phyloP scores from a whole-genome alignment of 2,797 vertebrate species.

The Avahi laniger region DNA sequence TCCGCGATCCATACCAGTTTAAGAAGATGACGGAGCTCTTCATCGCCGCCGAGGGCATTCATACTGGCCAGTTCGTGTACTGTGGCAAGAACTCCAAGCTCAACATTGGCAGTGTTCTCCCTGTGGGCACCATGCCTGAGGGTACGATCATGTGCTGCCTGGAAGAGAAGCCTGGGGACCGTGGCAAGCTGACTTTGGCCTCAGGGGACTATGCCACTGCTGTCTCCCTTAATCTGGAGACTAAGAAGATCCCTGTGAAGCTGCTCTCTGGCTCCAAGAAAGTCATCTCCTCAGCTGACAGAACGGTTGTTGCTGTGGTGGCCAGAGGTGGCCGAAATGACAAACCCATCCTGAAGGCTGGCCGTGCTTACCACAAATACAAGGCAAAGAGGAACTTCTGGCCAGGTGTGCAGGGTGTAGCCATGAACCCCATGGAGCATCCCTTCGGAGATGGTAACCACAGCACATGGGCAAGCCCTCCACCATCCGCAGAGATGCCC shows the following conservation, averaged over 20 bases:
- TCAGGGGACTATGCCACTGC: slow-evolving; percentile 98
- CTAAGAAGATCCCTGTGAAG: slow-evolving; percentile 97
- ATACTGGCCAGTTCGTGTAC: slow-evolving; percentile 98
- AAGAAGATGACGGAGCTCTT: slow-evolving; percentile 98
- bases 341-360: slow-evolving; percentile 99
- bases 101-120: slow-evolving; percentile 97
- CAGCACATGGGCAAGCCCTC: slow-evolving; percentile 99
- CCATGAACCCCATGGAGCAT: slow-evolving; percentile 99
- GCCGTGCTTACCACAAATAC: slow-evolving; percentile 99
- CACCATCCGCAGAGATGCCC: slow-evolving; percentile 97
- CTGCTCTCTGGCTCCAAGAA: slow-evolving; percentile 98
- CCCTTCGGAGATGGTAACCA: slow-evolving; percentile 99
- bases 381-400: slow-evolving; percentile 99
- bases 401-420: slow-evolving; percentile 99
- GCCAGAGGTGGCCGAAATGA: slow-evolving; percentile 98
- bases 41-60: slow-evolving; percentile 97
- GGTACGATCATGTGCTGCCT: slow-evolving; percentile 97
- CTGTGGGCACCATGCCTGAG: slow-evolving; percentile 97
- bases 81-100: slow-evolving; percentile 99
- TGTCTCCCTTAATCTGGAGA: slow-evolving; percentile 98
- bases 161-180: slow-evolving; percentile 97
- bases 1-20: slow-evolving; percentile 97
- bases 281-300: slow-evolving; percentile 96
- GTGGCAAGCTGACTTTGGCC: slow-evolving; percentile 96
- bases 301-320: slow-evolving; percentile 97